A percentile compares a stretch with the other conserved stretches of the same genome.
These are phyloP conservation scores for Ageneiosus marmoratus DNA, from an alignment of 2,113 vertebrate genomes.

Conservation along the genomic window DNA sequence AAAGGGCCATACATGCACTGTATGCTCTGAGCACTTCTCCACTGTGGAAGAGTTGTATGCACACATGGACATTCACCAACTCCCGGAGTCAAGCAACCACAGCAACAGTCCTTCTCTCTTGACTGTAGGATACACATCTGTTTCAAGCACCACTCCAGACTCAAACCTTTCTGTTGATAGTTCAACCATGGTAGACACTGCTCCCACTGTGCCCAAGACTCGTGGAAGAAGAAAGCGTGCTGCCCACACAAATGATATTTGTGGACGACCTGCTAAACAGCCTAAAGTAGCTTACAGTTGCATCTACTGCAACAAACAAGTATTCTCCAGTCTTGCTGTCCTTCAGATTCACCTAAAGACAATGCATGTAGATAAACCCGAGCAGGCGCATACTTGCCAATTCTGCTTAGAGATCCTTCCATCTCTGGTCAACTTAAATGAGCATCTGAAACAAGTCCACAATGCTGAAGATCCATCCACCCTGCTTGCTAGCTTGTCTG, in stretches of 20 bases:
- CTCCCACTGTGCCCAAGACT: slow-evolving; percentile 87
- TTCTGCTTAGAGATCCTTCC: slow-evolving; percentile 95
- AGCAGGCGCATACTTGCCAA: slow-evolving; percentile 96
- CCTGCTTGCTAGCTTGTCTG: slow-evolving; percentile 86
- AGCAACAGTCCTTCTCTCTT: slow-evolving; percentile 95
- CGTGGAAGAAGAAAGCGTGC: slow-evolving; percentile 92
- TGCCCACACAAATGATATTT: slow-evolving; percentile 82
- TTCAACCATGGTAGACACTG: slow-evolving; percentile 89
- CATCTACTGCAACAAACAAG: slow-evolving; percentile 95
- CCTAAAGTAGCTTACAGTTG: slow-evolving; percentile 94
- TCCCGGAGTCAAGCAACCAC: slow-evolving; percentile 92
- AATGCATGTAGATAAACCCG: slow-evolving; percentile 95
- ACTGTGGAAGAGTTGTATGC: slow-evolving; percentile 92
- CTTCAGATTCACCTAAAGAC: slow-evolving; percentile 96
- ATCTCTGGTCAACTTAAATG: slow-evolving; percentile 95
- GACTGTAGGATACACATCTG: slow-evolving; percentile 94
- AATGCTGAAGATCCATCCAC: slow-evolving; percentile 85
- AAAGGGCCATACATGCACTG: slow-evolving; percentile 85
- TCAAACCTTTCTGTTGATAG: slow-evolving; percentile 97
- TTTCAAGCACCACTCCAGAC: slow-evolving; percentile 97
- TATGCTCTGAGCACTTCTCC: slow-evolving; percentile 92
- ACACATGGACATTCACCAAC: slow-evolving; percentile 97
- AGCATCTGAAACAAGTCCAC: slow-evolving; percentile 95
- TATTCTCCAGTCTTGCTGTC: slow-evolving; percentile 93
- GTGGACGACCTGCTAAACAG: slow-evolving; percentile 85